Conservation (phyloP, 2,888 invertebrate genomes). For the Autographa pulchrina region DNA sequence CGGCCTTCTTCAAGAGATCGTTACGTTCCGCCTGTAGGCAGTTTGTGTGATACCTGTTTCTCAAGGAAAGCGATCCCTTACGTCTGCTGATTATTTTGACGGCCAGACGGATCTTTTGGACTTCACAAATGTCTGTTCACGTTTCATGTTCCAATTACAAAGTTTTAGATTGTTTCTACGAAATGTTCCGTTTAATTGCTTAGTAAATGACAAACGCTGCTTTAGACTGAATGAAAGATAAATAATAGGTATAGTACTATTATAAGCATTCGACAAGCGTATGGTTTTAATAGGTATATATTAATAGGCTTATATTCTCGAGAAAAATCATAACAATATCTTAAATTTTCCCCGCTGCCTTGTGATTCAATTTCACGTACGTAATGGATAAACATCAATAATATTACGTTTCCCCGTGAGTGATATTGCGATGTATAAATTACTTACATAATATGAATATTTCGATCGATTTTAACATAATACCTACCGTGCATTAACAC, state of each 20-base stretch:
- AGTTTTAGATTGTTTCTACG: conserved; percentile 20
- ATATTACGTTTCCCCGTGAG: conserved; percentile 57
- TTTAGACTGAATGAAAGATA: background rate
- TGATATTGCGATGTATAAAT: conserved; percentile 51
- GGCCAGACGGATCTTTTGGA: conserved; percentile 48
- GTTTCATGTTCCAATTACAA: conserved; percentile 31
- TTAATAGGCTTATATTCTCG: too few relatives aligned
- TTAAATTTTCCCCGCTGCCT: conserved; percentile 49
- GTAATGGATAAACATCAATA: conserved; percentile 68
- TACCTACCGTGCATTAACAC: conserved; percentile 11
- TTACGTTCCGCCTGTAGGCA: conserved; percentile 63
- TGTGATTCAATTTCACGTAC: conserved; percentile 67
- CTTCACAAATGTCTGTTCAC: conserved; percentile 27
- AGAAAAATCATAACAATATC: conserved; percentile 37
- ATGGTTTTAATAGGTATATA: conserved; percentile 9
- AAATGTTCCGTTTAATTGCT: conserved; percentile 21
- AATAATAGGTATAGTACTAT: background rate
- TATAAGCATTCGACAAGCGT: background rate
- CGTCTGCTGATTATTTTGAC: conserved; percentile 64
- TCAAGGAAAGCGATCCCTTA: conserved; percentile 62
- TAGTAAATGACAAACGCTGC: background rate
- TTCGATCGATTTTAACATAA: conserved; percentile 20
- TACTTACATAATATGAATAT: conserved; percentile 33
- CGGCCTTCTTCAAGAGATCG: conserved; percentile 57
- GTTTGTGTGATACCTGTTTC: conserved; percentile 64